Evolutionary conservation across 2,888 invertebrate genomes (phyloP).

Genomic region (Plusia festucae): DNA sequence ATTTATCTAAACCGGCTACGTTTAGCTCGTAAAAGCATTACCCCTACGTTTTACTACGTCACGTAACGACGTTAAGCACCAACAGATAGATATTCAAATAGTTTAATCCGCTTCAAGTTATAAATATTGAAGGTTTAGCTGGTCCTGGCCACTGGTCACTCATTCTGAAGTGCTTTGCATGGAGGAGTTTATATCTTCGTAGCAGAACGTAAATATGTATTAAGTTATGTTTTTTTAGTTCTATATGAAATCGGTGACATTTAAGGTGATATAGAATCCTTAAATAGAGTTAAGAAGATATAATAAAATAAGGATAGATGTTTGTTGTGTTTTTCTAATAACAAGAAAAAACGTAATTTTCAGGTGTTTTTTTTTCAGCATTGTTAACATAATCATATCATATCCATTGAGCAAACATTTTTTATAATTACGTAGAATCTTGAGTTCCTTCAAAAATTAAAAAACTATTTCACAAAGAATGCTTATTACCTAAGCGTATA

Average conservation of each 20-base stretch:
- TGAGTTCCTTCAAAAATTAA: not conserved
- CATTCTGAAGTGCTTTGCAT: not conserved
- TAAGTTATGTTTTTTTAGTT: not conserved
- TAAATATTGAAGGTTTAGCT: constrained; percentile 5
- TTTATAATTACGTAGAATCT: no score
- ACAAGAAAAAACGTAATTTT: no score
- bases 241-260: no score
- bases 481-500: not conserved
- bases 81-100: constrained; percentile 22
- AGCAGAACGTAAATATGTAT: not conserved
- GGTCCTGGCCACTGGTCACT: not conserved
- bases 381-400: no score
- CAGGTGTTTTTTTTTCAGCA: no score
- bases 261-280: no score
- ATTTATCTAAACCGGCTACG: constrained; percentile 49
- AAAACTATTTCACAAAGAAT: not conserved
- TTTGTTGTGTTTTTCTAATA: no score
- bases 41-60: constrained; percentile 33
- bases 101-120: constrained; percentile 6
- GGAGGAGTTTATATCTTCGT: not conserved
- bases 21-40: constrained; percentile 53
- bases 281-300: no score
- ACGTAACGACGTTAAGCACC: constrained; percentile 20
- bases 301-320: no score
- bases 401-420: not conserved